Evolutionary conservation across 92 coral and sea anemone species (phyloP), one percentile per base, ranked within the genome.

Genomic region (Ricordea florida): DNA sequence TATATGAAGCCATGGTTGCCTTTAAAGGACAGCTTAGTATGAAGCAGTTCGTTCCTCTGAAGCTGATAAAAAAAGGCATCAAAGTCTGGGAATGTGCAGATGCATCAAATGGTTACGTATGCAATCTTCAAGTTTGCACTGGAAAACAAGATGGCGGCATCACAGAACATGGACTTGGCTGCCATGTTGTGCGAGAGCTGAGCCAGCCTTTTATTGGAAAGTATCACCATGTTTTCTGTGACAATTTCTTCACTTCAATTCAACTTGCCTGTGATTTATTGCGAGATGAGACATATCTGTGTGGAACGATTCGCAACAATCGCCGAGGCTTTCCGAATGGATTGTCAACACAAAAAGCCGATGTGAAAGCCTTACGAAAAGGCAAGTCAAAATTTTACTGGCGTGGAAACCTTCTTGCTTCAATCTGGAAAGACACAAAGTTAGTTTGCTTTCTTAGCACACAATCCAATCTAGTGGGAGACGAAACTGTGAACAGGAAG

Each of bases 401-500:
- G n/a, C 55, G 69, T 23, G 72, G 83, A 24, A 72, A 74, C 41
- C 24, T 62, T 18, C 62, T 80, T 18, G 84, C 47, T 1, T 33
- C 77, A 17, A 77, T 72, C 48, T 69, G 84, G 85, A 69, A 78
- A 44, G 89, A 84, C 42, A 84, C 46, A 59, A 84, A 73, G 51
- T 37, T 14, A 40, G 38, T 63, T 18, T 29, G 35, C 42, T 86
- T 72, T 34, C 60, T 79, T 3, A 79, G 57, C 57, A 69, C 79
- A 14, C 79, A 58, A 53, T 69, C 38, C 2, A 35, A 69, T 25
- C 64, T 27, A 11, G 14, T 45, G 10, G 68, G 68, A 5, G 42
- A 56, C 30, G 16, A 79, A 23, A 46, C 57, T 4, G 85, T 57
- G 7, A 16, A 28, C 46, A 72, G 68, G 14, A 80, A 72, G 45